Percentiles rank a stretch among this genome's conserved stretches.
Evolutionary conservation across 2,888 invertebrate species (phyloP).

Genomic region (Yponomeuta evonymella): DNA sequence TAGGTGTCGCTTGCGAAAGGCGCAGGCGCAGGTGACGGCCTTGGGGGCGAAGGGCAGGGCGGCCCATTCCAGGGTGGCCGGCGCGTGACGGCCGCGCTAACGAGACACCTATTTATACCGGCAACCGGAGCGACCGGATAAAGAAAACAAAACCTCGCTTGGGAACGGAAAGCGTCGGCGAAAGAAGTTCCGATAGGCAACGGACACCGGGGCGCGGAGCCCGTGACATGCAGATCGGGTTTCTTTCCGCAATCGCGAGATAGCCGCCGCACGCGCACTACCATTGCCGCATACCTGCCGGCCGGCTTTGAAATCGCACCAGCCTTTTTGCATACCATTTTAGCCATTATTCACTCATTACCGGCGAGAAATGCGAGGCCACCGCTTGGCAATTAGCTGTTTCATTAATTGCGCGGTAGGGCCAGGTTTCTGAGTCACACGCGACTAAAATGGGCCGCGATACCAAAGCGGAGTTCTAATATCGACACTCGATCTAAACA

Average conservation of each 20-base stretch:
- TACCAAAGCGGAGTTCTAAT: slow-evolving; percentile 65
- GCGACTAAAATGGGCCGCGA: slow-evolving; percentile 35
- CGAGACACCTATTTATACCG: slow-evolving; percentile 19
- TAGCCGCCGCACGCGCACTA: slow-evolving; percentile 48
- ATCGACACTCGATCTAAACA: slow-evolving; percentile 69
- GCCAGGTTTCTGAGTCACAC: slow-evolving; percentile 30
- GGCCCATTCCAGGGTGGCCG: slow-evolving; percentile 32
- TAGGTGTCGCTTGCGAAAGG: slow-evolving; percentile 54
- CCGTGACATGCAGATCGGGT: slow-evolving; percentile 59
- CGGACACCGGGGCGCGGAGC: not conserved
- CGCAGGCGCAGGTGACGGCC: slow-evolving; percentile 49
- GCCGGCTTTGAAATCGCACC: slow-evolving; percentile 51
- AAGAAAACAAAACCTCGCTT: slow-evolving; percentile 28
- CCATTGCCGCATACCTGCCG: slow-evolving; percentile 49
- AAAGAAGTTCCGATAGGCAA: slow-evolving; percentile 8
- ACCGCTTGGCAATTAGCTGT: slow-evolving; percentile 46
- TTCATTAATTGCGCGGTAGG: slow-evolving; percentile 27
- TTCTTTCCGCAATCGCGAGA: slow-evolving; percentile 72
- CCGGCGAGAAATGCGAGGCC: slow-evolving; percentile 59
- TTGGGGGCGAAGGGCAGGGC: slow-evolving; percentile 40
- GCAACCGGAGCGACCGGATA: slow-evolving; percentile 24
- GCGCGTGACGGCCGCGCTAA: slow-evolving; percentile 33
- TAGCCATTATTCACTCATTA: slow-evolving; percentile 47
- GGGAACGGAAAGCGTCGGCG: slow-evolving; percentile 32
- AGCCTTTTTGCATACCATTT: slow-evolving; percentile 56